Evolutionary conservation across 2,888 invertebrate species (phyloP), one percentile per base, ranked within the genome.

Genomic region (Phymatocera aterrima): DNA sequence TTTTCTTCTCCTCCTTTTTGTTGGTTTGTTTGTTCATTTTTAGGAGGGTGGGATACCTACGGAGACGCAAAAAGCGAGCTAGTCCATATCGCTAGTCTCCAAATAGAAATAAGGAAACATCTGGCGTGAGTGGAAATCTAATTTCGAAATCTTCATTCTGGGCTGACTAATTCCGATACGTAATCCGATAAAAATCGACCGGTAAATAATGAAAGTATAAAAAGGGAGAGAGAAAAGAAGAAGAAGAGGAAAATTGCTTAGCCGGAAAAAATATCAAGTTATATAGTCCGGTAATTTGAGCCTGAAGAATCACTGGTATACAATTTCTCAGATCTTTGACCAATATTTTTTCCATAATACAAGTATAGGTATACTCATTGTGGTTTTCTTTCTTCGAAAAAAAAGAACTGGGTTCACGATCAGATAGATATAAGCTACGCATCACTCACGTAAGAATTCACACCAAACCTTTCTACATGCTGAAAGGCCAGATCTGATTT

Each of bases 101-200:
- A 28, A 72, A 54, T 82, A 83, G 82, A 28, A 72, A 54, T 82
- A 83, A 82, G 83, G 87, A 85, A 85, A 84, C 87, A 88, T 88
- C 88, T 88, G 89, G 86, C 86, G 83, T 79, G 79, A 60, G 80
- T 84, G 86, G 84, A 87, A 88, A 88, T 88, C 87, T 85, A 87
- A 89, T 89, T 88, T 87, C 87, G 57, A 57, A 24, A 72, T 72
- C 72, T 72, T 72, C 72, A 72, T 72, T 72, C 72, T 48, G 48
- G 48, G 34, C 48, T 48, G 48, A 72, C 72, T 72, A 72, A 72
- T 72, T 72, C 31, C 72, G 51, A 72, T 51, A 51, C 21, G 57
- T 57, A 40, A 75, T 57, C 24, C n/a, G 75, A 75, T 75, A 40
- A 54, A 75, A 75, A 57, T 75, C 40, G 34, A 75, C 21, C 40